A percentile compares a stretch with the other conserved stretches of the same genome.
Conservation (phyloP, 1,140 invertebrate genomes). For the Drosophila kohkoa region DNA sequence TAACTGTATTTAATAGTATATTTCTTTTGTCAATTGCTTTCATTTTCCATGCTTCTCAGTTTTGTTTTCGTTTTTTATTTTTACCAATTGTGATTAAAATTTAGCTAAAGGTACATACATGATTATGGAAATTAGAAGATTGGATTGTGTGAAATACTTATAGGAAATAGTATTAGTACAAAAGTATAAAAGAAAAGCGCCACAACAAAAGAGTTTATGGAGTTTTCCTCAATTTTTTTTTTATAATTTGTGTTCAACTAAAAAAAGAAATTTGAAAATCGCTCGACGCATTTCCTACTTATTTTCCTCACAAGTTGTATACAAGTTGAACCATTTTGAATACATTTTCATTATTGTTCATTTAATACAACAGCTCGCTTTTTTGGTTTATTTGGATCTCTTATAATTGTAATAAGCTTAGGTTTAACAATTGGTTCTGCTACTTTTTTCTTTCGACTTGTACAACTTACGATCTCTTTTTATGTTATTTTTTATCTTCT, state of each 20-base stretch:
- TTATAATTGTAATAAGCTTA: slow-evolving; percentile 64
- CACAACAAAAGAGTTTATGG: slow-evolving; percentile 49
- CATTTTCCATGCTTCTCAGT: slow-evolving; percentile 51
- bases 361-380: slow-evolving; percentile 78
- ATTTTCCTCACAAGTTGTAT: not conserved
- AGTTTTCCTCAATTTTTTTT: slow-evolving; percentile 17
- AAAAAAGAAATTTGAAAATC: slow-evolving; percentile 10
- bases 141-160: slow-evolving; percentile 28
- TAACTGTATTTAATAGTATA: slow-evolving; percentile 64
- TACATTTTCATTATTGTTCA: slow-evolving; percentile 68
- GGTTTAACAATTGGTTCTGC: slow-evolving; percentile 82
- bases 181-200: slow-evolving; percentile 76
- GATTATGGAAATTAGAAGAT: slow-evolving; percentile 52
- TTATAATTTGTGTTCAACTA: slow-evolving; percentile 16
- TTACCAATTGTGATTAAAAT: slow-evolving; percentile 63
- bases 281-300: not conserved
- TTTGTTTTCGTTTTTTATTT: not conserved
- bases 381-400: slow-evolving; percentile 46
- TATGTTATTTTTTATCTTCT: slow-evolving; percentile 38
- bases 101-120: slow-evolving; percentile 63
- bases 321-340: slow-evolving; percentile 9
- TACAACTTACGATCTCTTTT: slow-evolving; percentile 54
- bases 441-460: slow-evolving; percentile 64
- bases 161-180: slow-evolving; percentile 62
- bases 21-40: slow-evolving; percentile 56